These are phyloP conservation scores for Drosophila ficusphila DNA, from an alignment of 1,140 invertebrate species.

Conservation along the genomic window DNA sequence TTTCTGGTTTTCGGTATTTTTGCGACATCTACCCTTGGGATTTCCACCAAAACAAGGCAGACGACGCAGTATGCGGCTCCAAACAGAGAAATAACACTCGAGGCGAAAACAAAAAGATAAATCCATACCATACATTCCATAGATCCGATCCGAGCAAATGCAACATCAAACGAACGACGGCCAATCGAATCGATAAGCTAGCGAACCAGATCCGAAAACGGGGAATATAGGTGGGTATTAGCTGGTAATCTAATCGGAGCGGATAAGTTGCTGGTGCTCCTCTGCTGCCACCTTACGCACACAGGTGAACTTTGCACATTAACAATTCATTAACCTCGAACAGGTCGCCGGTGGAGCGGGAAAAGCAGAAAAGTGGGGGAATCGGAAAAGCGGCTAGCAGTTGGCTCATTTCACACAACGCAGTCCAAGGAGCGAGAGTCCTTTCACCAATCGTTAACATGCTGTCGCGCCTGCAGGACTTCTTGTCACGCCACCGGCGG, in stretches of 20 bases:
- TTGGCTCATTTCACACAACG: conserved; percentile 59
- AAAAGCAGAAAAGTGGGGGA: too few species aligned
- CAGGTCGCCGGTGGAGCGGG: conserved; percentile 34
- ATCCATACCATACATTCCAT: conserved; percentile 50
- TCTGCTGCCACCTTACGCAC: conserved; percentile 21
- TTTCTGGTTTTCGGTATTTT: conserved; percentile 1
- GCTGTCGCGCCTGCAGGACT: conserved; percentile 90
- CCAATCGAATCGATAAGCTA: conserved; percentile 3
- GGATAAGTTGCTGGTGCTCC: conserved; percentile 7
- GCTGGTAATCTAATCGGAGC: conserved; percentile 36
- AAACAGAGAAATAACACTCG: conserved; percentile 20
- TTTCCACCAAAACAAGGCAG: neutral
- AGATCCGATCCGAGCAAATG: conserved; percentile 45
- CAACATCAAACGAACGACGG: neutral
- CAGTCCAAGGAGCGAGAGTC: neutral
- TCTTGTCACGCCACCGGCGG: conserved; percentile 91
- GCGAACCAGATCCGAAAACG: neutral
- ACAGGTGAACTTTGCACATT: conserved; percentile 76
- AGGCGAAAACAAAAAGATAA: conserved; percentile 23
- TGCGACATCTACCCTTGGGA: neutral
- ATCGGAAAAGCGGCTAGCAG: conserved; percentile 33
- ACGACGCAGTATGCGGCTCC: conserved; percentile 17
- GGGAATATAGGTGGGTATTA: conserved; percentile 21
- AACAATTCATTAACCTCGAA: conserved; percentile 58
- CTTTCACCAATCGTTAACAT: conserved; percentile 84